phyloP scores from a whole-genome alignment of 2,113 vertebrate genomes.

The Panthera tigris region DNA sequence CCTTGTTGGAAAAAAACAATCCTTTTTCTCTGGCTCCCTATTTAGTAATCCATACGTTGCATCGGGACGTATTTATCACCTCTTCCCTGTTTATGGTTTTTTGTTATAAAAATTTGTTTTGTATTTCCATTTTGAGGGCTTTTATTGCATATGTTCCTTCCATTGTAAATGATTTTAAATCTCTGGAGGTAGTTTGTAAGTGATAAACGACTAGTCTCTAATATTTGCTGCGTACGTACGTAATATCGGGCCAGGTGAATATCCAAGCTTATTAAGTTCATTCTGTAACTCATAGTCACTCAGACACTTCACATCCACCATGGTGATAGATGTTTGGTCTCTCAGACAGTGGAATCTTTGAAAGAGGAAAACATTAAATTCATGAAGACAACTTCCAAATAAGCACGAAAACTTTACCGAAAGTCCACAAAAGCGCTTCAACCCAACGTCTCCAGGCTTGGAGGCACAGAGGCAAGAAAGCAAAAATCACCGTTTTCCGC shows the following conservation, averaged over 20 bases:
- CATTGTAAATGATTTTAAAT: background rate
- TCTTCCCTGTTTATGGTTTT: background rate
- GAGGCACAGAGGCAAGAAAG: background rate
- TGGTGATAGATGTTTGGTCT: constrained; percentile 44
- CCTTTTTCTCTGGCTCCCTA: background rate
- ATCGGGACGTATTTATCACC: background rate
- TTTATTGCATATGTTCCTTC: background rate
- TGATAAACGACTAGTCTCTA: background rate
- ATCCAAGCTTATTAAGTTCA: constrained; percentile 82
- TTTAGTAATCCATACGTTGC: background rate
- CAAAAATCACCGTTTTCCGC: background rate
- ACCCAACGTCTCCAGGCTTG: background rate
- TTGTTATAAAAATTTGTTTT: background rate
- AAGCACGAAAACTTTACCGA: background rate
- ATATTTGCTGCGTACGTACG: constrained; percentile 77
- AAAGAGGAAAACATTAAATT: constrained; percentile 26
- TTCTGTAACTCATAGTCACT: constrained; percentile 85
- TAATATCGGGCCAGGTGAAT: constrained; percentile 89
- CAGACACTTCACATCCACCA: constrained; percentile 81
- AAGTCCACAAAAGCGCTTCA: background rate
- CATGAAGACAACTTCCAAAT: background rate
- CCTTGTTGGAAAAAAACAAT: background rate
- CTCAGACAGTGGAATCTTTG: constrained; percentile 35
- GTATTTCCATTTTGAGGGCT: background rate
- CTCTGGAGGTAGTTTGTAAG: background rate